These are phyloP conservation scores for Hyperoplus lanceolatus DNA, from an alignment of 2,797 vertebrate species.

Conservation along the genomic window DNA sequence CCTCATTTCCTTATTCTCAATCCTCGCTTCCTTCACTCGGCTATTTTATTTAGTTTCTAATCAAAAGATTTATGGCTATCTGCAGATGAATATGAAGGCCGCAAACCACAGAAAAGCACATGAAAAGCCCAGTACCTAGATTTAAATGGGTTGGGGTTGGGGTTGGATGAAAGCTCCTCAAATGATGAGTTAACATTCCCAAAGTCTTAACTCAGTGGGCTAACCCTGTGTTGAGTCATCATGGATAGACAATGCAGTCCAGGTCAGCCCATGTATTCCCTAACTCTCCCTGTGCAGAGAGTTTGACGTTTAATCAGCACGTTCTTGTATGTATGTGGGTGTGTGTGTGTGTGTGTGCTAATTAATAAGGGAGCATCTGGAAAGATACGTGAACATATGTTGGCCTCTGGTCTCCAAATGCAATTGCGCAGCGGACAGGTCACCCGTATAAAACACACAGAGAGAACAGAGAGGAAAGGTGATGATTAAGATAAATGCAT, in stretches of 20 bases:
- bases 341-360: constrained; percentile 14
- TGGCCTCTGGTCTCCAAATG: constrained; percentile 59
- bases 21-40: constrained; percentile 37
- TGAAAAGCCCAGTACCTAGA: constrained; percentile 17
- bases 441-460: constrained; percentile 16
- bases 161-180: constrained; percentile 25
- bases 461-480: constrained; percentile 1
- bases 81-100: constrained; percentile 32
- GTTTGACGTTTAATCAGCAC: constrained; percentile 47
- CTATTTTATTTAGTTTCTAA: constrained; percentile 40
- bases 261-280: constrained; percentile 33
- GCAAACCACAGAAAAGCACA: constrained; percentile 21
- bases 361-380: constrained; percentile 81
- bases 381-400: constrained; percentile 71
- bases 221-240: constrained; percentile 45
- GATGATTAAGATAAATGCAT: background rate
- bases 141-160: constrained; percentile 27
- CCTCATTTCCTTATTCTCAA: constrained; percentile 57
- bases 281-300: constrained; percentile 26
- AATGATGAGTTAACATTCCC: constrained; percentile 38
- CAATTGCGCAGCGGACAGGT: constrained; percentile 59
- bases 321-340: constrained; percentile 19
- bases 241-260: constrained; percentile 18
- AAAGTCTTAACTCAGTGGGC: constrained; percentile 32
- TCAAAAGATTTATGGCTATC: constrained; percentile 47